Conservation (phyloP, 1,140 invertebrate genomes). For the Drosophila micromelanica region DNA sequence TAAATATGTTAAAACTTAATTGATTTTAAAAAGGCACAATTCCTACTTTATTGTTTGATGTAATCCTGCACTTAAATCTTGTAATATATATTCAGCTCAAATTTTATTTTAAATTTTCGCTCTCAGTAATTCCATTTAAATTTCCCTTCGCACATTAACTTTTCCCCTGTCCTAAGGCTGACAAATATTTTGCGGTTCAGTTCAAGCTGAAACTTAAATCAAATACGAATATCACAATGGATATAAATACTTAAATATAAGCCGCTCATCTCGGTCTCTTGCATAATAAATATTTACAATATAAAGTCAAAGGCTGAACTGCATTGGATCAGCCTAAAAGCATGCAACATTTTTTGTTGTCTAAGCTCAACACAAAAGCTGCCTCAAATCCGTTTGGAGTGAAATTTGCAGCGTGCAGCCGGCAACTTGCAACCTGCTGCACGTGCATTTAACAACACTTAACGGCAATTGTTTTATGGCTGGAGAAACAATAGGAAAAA, state of each 20-base stretch:
- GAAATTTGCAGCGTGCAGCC: conserved; percentile 15
- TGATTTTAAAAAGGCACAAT: too few relatives aligned
- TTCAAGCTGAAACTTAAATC: background rate
- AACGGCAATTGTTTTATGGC: conserved; percentile 80
- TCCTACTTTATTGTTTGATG: too few relatives aligned
- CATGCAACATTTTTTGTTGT: conserved; percentile 44
- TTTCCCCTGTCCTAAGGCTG: background rate
- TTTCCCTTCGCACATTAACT: background rate
- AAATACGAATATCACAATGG: conserved; percentile 8
- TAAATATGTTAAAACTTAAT: too few relatives aligned
- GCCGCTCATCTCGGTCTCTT: background rate
- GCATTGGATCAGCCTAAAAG: conserved; percentile 16
- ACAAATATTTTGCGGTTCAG: background rate
- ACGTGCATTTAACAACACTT: conserved; percentile 70
- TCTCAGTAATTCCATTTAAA: background rate
- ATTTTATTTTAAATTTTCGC: too few relatives aligned
- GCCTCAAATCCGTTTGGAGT: conserved; percentile 25
- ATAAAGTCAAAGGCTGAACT: background rate
- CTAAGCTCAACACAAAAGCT: conserved; percentile 15
- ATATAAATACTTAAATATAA: conserved; percentile 7
- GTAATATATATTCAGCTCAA: too few relatives aligned
- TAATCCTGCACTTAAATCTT: too few relatives aligned
- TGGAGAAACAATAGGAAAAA: conserved; percentile 30
- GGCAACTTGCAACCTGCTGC: conserved; percentile 21
- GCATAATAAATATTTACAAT: conserved; percentile 6